These are phyloP conservation scores for Zhuqinia jingwanae DNA, from an alignment of 2,888 invertebrate species.

Conservation along the genomic window DNA sequence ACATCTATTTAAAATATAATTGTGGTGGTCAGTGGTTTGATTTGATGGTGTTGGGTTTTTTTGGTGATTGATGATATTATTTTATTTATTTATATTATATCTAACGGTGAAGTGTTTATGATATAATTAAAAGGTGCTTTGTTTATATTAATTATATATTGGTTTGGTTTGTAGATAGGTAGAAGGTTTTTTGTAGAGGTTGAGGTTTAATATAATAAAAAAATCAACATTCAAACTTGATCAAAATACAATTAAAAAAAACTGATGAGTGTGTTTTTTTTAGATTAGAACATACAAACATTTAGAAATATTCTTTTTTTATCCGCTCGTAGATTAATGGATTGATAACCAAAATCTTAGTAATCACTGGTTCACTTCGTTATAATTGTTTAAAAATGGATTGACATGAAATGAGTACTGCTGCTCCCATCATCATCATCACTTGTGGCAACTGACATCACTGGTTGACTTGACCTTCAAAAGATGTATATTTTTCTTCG, in stretches of 20 bases:
- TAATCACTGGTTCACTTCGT: neutral
- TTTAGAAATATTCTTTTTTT: neutral
- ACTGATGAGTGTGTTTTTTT: too few species aligned
- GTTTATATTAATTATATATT: too few species aligned
- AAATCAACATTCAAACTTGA: neutral
- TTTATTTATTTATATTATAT: neutral
- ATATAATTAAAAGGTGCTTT: too few species aligned
- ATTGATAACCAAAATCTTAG: too few species aligned
- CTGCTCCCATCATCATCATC: too few species aligned
- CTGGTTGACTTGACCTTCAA: too few species aligned
- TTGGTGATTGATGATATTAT: constrained; percentile 18
- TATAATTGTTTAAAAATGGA: too few species aligned
- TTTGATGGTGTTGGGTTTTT: neutral
- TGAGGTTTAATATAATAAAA: neutral
- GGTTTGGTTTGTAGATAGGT: neutral
- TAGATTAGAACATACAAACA: constrained; percentile 32
- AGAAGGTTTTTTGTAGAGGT: neutral
- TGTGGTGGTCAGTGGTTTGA: neutral
- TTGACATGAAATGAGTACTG: too few species aligned
- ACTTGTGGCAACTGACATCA: too few species aligned
- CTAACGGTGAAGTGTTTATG: constrained; percentile 14
- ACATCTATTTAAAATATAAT: constrained; percentile 35
- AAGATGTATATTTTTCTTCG: too few species aligned
- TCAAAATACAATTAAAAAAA: constrained; percentile 15
- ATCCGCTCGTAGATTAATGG: neutral